A percentile compares a stretch with the other conserved stretches of the same genome.
These are phyloP conservation scores for Allophyes oxyacanthae DNA, from an alignment of 2,888 invertebrate genomes.

Conservation along the genomic window DNA sequence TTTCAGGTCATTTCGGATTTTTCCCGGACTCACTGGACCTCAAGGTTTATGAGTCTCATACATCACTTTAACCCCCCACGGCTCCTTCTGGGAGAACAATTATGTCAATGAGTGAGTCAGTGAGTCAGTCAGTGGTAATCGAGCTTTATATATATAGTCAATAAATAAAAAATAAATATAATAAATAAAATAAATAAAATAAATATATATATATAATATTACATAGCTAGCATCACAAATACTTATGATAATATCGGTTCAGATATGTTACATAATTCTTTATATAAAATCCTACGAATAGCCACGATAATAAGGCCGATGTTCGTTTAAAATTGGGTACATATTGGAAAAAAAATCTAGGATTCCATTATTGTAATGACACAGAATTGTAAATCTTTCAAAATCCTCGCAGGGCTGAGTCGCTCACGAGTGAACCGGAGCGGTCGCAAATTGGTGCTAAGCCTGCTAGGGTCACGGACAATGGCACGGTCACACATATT, in stretches of 20 bases:
- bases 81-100: no score
- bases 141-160: no score
- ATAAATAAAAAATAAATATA: no score
- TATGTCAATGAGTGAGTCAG: no score
- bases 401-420: constrained; percentile 68
- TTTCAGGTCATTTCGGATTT: no score
- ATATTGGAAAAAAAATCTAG: constrained; percentile 40
- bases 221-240: not conserved
- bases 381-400: constrained; percentile 68
- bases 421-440: constrained; percentile 80
- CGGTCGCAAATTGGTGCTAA: constrained; percentile 85
- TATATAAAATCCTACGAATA: constrained; percentile 2
- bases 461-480: constrained; percentile 85
- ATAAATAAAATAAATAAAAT: no score
- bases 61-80: no score
- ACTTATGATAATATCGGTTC: not conserved
- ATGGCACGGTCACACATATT: constrained; percentile 88
- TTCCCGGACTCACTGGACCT: no score
- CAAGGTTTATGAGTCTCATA: no score
- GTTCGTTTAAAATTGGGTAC: constrained; percentile 13
- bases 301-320: constrained; percentile 12
- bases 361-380: constrained; percentile 69
- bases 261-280: not conserved
- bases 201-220: not conserved
- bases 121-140: no score